Conservation (phyloP, 2,113 vertebrate genomes). For the Phaetusa simplex region DNA sequence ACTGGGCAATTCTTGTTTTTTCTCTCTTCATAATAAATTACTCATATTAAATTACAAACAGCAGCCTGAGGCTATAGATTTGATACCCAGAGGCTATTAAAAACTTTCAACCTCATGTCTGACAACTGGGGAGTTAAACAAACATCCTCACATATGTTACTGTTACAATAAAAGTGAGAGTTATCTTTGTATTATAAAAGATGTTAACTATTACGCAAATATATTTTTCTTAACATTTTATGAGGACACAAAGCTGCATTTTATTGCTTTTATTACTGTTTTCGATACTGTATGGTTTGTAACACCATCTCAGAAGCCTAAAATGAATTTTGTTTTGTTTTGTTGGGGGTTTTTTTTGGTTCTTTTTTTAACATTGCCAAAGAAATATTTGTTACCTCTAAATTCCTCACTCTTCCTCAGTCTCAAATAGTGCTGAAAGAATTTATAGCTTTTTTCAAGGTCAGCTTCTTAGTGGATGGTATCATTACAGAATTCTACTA, state of each 20-base stretch:
- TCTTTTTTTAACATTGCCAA: neutral
- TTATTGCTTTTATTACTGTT: constrained; percentile 13
- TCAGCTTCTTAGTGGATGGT: neutral
- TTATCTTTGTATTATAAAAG: constrained; percentile 23
- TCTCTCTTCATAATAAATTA: constrained; percentile 57
- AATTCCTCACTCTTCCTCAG: neutral
- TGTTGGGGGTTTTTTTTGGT: neutral
- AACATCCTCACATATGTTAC: constrained; percentile 52
- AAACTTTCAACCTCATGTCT: constrained; percentile 51
- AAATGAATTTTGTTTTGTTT: neutral
- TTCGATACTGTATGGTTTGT: neutral
- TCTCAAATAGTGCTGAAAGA: neutral
- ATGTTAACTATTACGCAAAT: neutral
- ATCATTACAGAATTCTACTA: neutral
- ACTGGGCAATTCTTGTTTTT: constrained; percentile 64
- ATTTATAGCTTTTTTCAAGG: neutral
- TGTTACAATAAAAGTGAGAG: constrained; percentile 23
- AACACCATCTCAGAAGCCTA: neutral
- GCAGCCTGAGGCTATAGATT: constrained; percentile 46
- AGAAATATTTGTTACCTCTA: neutral
- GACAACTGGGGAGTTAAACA: constrained; percentile 50
- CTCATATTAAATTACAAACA: constrained; percentile 66
- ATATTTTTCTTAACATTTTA: constrained; percentile 43
- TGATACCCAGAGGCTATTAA: constrained; percentile 63
- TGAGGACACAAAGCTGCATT: neutral